Evolutionary conservation across 1,140 invertebrate species (phyloP).

Genomic region (Helicoverpa zea): DNA sequence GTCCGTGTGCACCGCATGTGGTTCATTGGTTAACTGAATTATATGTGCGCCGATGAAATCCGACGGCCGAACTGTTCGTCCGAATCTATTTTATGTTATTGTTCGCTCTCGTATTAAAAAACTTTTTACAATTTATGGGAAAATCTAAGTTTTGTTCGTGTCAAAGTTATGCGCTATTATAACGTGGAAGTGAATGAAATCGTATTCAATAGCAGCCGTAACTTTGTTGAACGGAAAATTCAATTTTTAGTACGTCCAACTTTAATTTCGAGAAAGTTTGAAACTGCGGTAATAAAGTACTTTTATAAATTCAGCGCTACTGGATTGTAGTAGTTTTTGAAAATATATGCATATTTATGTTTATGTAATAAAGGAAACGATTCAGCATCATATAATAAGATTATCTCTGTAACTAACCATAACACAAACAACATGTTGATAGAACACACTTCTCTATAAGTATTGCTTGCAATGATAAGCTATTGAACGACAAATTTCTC

Average conservation of each 20-base stretch:
- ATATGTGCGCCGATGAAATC: conserved; percentile 62
- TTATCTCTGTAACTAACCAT: too few species aligned
- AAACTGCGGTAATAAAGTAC: not conserved
- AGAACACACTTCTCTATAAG: too few species aligned
- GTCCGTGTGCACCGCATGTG: conserved; percentile 75
- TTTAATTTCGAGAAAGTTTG: conserved; percentile 25
- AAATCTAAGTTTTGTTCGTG: conserved; percentile 39
- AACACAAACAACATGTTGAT: too few species aligned
- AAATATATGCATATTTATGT: too few species aligned
- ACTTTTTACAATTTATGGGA: conserved; percentile 41
- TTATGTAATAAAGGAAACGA: too few species aligned
- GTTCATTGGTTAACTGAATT: conserved; percentile 82
- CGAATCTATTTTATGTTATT: conserved; percentile 52
- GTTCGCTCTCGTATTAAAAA: conserved; percentile 42
- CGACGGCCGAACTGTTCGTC: conserved; percentile 44
- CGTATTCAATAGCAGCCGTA: conserved; percentile 39
- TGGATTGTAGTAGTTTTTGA: too few species aligned
- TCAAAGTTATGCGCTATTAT: conserved; percentile 41
- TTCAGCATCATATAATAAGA: too few species aligned
- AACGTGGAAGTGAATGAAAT: conserved; percentile 16
- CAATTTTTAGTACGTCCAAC: conserved; percentile 30
- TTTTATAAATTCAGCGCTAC: too few species aligned
- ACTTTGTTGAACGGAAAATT: conserved; percentile 44
- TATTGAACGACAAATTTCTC: too few species aligned
- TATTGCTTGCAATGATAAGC: too few species aligned